phyloP scores from a whole-genome alignment of 2,113 vertebrate species.

The Petaurus breviceps region DNA sequence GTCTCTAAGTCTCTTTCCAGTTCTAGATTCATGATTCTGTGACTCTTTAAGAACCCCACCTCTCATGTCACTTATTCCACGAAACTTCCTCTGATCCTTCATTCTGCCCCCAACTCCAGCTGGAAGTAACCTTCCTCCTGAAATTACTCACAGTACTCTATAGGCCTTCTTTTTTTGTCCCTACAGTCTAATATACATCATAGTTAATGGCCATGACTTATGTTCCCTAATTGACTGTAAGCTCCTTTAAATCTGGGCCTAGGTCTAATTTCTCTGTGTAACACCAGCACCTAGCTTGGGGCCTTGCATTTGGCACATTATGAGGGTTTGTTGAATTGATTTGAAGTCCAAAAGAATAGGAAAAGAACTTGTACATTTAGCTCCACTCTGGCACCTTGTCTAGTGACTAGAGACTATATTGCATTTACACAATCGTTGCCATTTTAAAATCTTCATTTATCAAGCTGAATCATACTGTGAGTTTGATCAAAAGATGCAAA shows the following conservation, averaged over 20 bases:
- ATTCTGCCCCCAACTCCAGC: neutral
- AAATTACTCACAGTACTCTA: neutral
- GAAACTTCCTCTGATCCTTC: neutral
- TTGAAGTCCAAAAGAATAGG: neutral
- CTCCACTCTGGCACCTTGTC: neutral
- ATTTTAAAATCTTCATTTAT: neutral
- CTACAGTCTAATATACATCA: neutral
- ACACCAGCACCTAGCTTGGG: neutral
- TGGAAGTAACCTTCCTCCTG: neutral
- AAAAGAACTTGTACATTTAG: neutral
- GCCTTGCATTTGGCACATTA: neutral
- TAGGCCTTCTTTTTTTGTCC: neutral
- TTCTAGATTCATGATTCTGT: neutral
- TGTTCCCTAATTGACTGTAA: neutral
- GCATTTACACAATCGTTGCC: neutral
- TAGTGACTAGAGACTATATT: neutral
- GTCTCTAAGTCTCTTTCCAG: neutral
- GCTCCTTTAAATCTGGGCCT: neutral
- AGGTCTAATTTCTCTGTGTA: neutral
- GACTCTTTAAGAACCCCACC: neutral
- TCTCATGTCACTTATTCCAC: neutral
- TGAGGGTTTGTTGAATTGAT: neutral
- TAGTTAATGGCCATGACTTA: neutral
- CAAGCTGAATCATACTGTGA: conserved; percentile 2
- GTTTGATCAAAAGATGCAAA: conserved; percentile 33